These are phyloP conservation scores for Spongia lamella DNA, from an alignment of 37 sponge, comb jelly and placozoan genomes.

Conservation along the genomic window DNA sequence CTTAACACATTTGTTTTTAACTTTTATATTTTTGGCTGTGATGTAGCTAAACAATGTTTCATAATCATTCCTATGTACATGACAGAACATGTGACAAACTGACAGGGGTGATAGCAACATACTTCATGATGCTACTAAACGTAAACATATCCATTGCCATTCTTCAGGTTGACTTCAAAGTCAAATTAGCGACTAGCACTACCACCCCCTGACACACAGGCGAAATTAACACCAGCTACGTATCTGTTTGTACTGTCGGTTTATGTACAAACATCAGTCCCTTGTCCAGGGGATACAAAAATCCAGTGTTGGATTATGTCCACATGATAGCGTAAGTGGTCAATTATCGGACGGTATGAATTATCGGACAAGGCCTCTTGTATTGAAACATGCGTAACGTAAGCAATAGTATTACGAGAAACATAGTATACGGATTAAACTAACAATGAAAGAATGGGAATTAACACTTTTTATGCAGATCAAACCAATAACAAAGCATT, in stretches of 20 bases:
- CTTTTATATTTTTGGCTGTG: conserved; percentile 70
- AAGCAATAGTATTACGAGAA: no score
- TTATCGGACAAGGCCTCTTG: no score
- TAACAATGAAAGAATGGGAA: no score
- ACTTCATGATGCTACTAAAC: conserved; percentile 94
- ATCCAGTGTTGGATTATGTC: conserved; percentile 84
- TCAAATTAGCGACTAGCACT: conserved; percentile 84
- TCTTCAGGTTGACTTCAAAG: conserved; percentile 88
- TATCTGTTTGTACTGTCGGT: conserved; percentile 91
- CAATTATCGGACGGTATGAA: no score
- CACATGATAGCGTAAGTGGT: no score
- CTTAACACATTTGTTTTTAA: conserved; percentile 83
- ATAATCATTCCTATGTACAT: conserved; percentile 92
- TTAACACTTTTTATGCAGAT: no score
- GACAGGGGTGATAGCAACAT: conserved; percentile 24
- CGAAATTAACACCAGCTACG: conserved; percentile 90
- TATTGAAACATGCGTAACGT: no score
- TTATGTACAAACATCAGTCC: conserved; percentile 97
- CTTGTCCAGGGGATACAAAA: conserved; percentile 92
- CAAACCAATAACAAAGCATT: no score
- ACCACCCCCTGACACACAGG: conserved; percentile 70
- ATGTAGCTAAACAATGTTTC: conserved; percentile 79
- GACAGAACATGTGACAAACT: no score
- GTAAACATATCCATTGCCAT: conserved; percentile 71
- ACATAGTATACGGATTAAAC: no score